Conservation (phyloP, 2,888 invertebrate genomes). For the Chaetogeoica ovagalla region DNA sequence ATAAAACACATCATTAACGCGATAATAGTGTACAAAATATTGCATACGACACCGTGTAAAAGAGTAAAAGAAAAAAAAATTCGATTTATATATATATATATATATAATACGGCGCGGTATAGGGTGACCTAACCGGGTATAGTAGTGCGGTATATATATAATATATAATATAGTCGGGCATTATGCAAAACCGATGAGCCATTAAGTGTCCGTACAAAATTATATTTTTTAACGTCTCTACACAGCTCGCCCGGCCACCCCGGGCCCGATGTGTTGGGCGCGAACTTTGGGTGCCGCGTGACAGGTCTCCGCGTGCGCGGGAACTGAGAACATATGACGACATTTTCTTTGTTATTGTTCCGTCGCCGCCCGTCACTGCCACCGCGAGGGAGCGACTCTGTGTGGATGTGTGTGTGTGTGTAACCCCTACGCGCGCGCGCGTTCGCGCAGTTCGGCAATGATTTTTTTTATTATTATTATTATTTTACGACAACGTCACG, state of each 20-base stretch:
- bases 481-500: not conserved
- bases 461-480: slow-evolving; percentile 18
- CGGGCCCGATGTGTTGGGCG: not conserved
- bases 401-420: too few relatives aligned
- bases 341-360: slow-evolving; percentile 40
- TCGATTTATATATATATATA: too few relatives aligned
- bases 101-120: too few relatives aligned
- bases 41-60: too few relatives aligned
- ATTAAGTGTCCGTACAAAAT: slow-evolving; percentile 52
- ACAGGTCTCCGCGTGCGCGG: slow-evolving; percentile 48
- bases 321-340: slow-evolving; percentile 46
- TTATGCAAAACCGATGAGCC: slow-evolving; percentile 53
- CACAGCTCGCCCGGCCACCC: not conserved
- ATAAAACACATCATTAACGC: too few relatives aligned
- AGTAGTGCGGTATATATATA: too few relatives aligned
- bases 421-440: too few relatives aligned
- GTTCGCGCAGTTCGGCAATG: slow-evolving; percentile 16
- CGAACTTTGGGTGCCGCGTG: slow-evolving; percentile 16
- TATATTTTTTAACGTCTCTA: slow-evolving; percentile 21
- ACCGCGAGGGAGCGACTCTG: slow-evolving; percentile 36
- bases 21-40: too few relatives aligned
- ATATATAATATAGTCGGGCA: not conserved
- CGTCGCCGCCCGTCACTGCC: too few relatives aligned
- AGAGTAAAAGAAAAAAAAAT: too few relatives aligned
- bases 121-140: too few relatives aligned